Evolutionary conservation across 2,888 invertebrate genomes (phyloP).

Genomic region (Pseudococcus longispinus): DNA sequence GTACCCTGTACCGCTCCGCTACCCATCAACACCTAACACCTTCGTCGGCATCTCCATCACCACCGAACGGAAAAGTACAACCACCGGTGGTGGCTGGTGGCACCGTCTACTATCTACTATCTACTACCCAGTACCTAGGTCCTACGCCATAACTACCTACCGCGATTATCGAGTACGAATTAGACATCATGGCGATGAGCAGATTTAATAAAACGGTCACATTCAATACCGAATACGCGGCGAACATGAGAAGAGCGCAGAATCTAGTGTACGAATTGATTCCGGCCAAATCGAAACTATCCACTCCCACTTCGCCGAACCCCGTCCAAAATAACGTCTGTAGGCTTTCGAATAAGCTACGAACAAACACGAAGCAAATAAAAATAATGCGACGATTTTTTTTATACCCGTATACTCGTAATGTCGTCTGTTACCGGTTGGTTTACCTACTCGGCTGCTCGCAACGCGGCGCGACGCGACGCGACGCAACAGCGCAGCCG

Average conservation of each 20-base stretch:
- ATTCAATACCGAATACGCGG: constrained; percentile 93
- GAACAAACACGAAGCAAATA: not conserved
- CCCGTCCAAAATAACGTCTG: constrained; percentile 97
- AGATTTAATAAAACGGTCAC: constrained; percentile 92
- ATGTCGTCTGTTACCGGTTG: too few species aligned
- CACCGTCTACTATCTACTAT: too few species aligned
- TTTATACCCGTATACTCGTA: too few species aligned
- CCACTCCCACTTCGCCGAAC: constrained; percentile 89
- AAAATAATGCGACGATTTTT: too few species aligned
- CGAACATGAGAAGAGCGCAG: constrained; percentile 95
- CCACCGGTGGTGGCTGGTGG: too few species aligned
- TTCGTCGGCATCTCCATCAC: too few species aligned
- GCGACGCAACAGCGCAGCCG: too few species aligned
- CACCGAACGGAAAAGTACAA: too few species aligned
- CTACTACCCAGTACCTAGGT: too few species aligned
- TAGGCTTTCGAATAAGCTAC: constrained; percentile 89
- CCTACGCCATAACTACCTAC: constrained; percentile 64
- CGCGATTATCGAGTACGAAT: constrained; percentile 90
- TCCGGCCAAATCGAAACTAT: constrained; percentile 85
- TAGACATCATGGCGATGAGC: constrained; percentile 98
- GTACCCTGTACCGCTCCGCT: not conserved
- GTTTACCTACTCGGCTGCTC: too few species aligned
- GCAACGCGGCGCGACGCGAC: too few species aligned
- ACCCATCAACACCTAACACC: too few species aligned
- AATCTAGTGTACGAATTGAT: constrained; percentile 91